Conservation (phyloP, 1,140 invertebrate species). For the Drosophila melanogaster region Release_6_plus_ISO1_MT NT_033777.3:19359501-19360000, state of each 20-base stretch:
- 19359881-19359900: background rate
- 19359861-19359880: constrained; percentile 72
- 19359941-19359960: constrained; percentile 37
- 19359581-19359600: constrained; percentile 43
- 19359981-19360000: constrained; percentile 32
- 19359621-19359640: constrained; percentile 64
- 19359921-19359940: constrained; percentile 44
- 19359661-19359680: constrained; percentile 15
- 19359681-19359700: constrained; percentile 74
- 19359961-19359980: constrained; percentile 55
- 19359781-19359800: constrained; percentile 71
- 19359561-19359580: constrained; percentile 37
- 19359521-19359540: constrained; percentile 54
- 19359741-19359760: constrained; percentile 76
- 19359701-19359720: constrained; percentile 81
- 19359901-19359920: constrained; percentile 42
- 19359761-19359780: constrained; percentile 66
- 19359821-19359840: constrained; percentile 47
- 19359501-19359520: constrained; percentile 28
- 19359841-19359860: constrained; percentile 68
- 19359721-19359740: constrained; percentile 72
- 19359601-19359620: constrained; percentile 66
- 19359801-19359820: constrained; percentile 57
- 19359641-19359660: constrained; percentile 36
- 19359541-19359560: constrained; percentile 74